phyloP scores from a whole-genome alignment of 2,113 vertebrate species.

The Cranoglanis bouderius region DNA sequence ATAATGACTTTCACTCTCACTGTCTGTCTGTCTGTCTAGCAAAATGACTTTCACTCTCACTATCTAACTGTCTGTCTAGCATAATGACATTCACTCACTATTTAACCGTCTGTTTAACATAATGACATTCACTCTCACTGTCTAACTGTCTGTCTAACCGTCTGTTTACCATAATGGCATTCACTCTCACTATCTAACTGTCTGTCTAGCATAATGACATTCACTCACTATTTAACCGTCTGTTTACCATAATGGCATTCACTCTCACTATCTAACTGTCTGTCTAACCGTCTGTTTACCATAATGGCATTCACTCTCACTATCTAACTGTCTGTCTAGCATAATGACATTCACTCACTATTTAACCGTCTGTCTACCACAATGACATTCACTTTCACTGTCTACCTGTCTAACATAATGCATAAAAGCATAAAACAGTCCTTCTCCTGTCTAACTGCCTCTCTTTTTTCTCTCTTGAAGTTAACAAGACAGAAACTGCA shows the following conservation, averaged over 20 bases:
- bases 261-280: not conserved
- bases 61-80: constrained; percentile 26
- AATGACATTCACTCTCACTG: not conserved
- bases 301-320: too few relatives aligned
- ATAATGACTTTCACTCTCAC: not conserved
- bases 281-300: not conserved
- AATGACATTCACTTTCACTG: not conserved
- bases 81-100: not conserved
- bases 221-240: not conserved
- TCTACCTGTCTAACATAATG: not conserved
- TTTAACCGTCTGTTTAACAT: not conserved
- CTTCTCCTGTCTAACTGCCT: not conserved
- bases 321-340: not conserved
- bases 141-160: not conserved
- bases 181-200: not conserved
- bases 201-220: not conserved
- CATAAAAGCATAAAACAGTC: not conserved
- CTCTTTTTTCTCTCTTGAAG: not conserved
- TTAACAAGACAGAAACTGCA: not conserved
- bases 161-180: too few relatives aligned
- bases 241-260: not conserved
- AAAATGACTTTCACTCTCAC: not conserved
- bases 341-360: not conserved
- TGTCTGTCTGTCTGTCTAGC: not conserved
- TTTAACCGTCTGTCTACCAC: not conserved